Evolutionary conservation across 2,113 vertebrate species (phyloP).

Genomic region (Oostethus manadensis): DNA sequence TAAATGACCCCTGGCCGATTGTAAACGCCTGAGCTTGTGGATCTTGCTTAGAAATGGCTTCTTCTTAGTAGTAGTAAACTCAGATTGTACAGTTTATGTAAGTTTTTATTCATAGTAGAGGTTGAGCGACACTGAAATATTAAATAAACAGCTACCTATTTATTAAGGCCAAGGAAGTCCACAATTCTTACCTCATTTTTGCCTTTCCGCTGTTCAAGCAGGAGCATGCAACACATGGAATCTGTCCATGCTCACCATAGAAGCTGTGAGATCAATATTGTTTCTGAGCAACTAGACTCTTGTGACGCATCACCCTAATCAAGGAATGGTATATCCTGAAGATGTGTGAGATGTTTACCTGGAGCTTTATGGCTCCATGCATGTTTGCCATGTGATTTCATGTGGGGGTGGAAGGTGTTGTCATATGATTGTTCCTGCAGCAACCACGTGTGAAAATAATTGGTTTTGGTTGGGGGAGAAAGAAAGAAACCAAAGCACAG

Average conservation of each 20-base stretch:
- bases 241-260: background rate
- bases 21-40: too few species aligned
- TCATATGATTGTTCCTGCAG: constrained; percentile 65
- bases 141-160: too few species aligned
- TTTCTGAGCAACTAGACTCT: constrained; percentile 32
- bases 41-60: too few species aligned
- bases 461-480: constrained; percentile 49
- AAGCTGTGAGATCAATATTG: constrained; percentile 4
- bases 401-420: constrained; percentile 56
- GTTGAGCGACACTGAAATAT: too few species aligned
- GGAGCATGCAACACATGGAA: background rate
- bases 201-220: too few species aligned
- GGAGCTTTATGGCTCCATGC: constrained; percentile 47
- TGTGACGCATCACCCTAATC: constrained; percentile 35
- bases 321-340: constrained; percentile 60
- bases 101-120: too few species aligned
- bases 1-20: too few species aligned
- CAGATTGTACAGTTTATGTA: too few species aligned
- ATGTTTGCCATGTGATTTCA: constrained; percentile 57
- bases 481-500: constrained; percentile 44
- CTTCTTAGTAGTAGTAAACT: too few species aligned
- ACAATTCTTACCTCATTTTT: too few species aligned
- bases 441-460: constrained; percentile 59
- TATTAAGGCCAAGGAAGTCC: too few species aligned
- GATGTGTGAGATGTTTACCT: constrained; percentile 60